Percentiles rank a stretch among this genome's conserved stretches.
Evolutionary conservation across 2,113 vertebrate genomes (phyloP).

Genomic region (Sapajus apella): DNA sequence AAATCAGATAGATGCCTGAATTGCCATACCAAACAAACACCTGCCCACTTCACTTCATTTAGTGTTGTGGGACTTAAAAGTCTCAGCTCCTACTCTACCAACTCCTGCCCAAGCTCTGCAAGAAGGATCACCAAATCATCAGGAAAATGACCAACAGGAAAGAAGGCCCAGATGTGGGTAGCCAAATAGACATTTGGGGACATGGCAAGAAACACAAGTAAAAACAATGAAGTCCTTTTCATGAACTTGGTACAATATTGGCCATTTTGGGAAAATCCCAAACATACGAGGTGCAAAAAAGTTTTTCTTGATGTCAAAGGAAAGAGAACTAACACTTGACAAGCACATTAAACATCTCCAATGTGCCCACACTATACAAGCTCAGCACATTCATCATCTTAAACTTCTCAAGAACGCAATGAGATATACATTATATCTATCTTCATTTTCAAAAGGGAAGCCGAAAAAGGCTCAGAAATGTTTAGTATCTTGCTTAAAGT

Average conservation of each 20-base stretch:
- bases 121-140: neutral
- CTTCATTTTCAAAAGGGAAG: conserved; percentile 24
- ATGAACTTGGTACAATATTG: neutral
- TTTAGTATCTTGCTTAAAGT: neutral
- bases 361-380: neutral
- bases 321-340: neutral
- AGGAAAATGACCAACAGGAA: neutral
- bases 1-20: neutral
- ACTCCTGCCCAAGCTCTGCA: neutral
- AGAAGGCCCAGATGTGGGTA: neutral
- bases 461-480: neutral
- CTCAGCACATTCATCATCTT: neutral
- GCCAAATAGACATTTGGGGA: neutral
- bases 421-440: neutral
- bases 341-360: neutral
- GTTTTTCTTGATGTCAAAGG: neutral
- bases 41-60: neutral
- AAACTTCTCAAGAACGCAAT: neutral
- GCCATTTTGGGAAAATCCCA: conserved; percentile 26
- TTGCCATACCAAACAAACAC: neutral
- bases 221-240: neutral
- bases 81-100: neutral
- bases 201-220: neutral
- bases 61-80: neutral
- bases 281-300: neutral